Evolutionary conservation across 2,797 vertebrate species (phyloP).

Genomic region (Lophotriccus pileatus): DNA sequence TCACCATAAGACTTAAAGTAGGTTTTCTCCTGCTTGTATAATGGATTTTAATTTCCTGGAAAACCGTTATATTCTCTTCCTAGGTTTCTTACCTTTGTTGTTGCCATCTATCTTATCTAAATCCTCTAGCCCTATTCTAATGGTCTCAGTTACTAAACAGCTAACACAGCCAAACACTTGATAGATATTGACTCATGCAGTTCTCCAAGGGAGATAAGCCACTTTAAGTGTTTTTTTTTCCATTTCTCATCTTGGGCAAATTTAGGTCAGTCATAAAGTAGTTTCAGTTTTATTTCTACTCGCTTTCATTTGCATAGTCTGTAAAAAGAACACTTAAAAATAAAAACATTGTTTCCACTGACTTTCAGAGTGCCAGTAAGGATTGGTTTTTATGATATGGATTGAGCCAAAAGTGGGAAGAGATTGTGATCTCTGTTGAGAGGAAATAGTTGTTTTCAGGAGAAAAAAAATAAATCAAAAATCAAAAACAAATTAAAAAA

Average conservation of each 20-base stretch:
- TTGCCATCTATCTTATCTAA: neutral
- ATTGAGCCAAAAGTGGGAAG: neutral
- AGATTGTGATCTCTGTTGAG: neutral
- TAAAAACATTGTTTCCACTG: neutral
- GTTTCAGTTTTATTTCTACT: neutral
- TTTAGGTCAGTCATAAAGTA: neutral
- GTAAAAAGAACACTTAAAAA: neutral
- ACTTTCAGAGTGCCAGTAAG: neutral
- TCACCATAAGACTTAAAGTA: neutral
- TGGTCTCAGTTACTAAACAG: neutral
- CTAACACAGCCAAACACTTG: neutral
- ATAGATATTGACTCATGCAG: neutral
- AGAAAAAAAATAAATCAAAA: neutral
- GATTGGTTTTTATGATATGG: neutral
- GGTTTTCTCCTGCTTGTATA: neutral
- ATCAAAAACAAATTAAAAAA: too few relatives aligned
- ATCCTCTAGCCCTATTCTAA: neutral
- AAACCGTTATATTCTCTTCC: neutral
- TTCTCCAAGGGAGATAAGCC: neutral
- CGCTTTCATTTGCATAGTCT: neutral
- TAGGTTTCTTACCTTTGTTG: neutral
- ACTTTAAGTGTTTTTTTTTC: neutral
- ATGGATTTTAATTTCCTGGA: neutral
- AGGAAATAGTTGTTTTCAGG: neutral
- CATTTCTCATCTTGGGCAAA: neutral